These are phyloP conservation scores for Branchipolynoe longqiensis DNA, from an alignment of 2,888 invertebrate genomes.

Conservation along the genomic window DNA sequence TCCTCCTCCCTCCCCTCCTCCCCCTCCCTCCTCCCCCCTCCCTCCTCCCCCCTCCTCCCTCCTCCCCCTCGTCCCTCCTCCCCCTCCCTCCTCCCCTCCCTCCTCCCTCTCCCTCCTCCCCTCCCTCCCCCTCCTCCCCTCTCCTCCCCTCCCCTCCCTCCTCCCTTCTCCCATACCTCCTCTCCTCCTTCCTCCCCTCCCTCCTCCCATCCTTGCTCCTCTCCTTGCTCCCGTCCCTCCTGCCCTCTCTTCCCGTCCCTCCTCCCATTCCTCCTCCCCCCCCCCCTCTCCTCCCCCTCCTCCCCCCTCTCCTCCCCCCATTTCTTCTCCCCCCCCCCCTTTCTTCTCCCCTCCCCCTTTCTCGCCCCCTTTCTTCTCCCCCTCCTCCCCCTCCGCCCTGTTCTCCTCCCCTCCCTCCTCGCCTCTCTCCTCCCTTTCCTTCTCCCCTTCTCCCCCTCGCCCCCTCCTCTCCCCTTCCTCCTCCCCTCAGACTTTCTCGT, in stretches of 20 bases:
- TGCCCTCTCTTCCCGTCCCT: background rate
- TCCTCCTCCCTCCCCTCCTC: background rate
- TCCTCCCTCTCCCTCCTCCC: background rate
- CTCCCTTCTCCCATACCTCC: background rate
- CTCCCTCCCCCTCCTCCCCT: too few species aligned
- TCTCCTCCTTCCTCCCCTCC: constrained; percentile 7
- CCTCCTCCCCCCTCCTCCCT: background rate
- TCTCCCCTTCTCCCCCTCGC: background rate
- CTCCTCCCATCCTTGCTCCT: background rate
- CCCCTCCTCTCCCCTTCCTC: background rate
- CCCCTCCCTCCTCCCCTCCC: constrained; percentile 6
- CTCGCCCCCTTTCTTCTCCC: background rate
- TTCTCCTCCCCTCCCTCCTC: background rate
- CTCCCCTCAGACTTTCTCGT: background rate
- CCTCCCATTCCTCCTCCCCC: background rate
- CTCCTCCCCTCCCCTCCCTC: background rate
- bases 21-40: background rate
- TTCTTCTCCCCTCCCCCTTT: background rate
- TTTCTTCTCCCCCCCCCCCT: background rate
- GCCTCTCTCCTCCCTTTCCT: background rate
- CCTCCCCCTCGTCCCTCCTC: background rate
- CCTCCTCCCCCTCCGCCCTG: background rate
- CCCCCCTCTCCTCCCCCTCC: background rate
- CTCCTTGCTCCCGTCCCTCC: background rate
- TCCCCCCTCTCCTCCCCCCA: background rate